These are phyloP conservation scores for Protonibea diacanthus DNA, from an alignment of 2,797 vertebrate genomes.

Conservation along the genomic window DNA sequence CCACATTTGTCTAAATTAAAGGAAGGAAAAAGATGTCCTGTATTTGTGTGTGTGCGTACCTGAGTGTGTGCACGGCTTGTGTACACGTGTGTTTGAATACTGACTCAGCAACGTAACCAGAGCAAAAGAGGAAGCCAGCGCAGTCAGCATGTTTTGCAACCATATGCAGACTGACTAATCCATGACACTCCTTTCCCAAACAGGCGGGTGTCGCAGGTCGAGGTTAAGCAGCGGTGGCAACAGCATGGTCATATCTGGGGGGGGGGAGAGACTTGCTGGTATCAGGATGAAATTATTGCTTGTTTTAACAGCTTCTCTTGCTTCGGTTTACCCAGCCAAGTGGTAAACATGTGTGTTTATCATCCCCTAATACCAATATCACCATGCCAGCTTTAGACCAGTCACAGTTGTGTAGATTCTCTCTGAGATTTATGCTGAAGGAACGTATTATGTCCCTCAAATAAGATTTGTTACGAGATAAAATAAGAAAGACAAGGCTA, in stretches of 20 bases:
- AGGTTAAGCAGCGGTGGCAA: slow-evolving; percentile 23
- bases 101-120: neutral
- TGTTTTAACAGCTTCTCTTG: slow-evolving; percentile 3
- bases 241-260: slow-evolving; percentile 18
- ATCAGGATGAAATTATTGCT: neutral
- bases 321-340: slow-evolving; percentile 9
- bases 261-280: neutral
- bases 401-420: neutral
- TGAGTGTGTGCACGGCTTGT: neutral
- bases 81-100: neutral
- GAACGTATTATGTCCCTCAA: neutral
- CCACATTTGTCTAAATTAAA: neutral
- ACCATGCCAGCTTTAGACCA: neutral
- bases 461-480: slow-evolving; percentile 13
- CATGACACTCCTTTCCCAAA: neutral
- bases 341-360: slow-evolving; percentile 1
- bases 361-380: slow-evolving; percentile 1
- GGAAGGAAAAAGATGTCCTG: neutral
- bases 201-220: slow-evolving; percentile 15
- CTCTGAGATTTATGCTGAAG: neutral
- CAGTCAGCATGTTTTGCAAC: neutral
- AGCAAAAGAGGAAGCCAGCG: neutral
- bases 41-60: neutral
- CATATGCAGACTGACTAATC: neutral
- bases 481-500: slow-evolving; percentile 23